phyloP scores from a whole-genome alignment of 1,140 invertebrate species.

The Ostrea denselamellosa region DNA sequence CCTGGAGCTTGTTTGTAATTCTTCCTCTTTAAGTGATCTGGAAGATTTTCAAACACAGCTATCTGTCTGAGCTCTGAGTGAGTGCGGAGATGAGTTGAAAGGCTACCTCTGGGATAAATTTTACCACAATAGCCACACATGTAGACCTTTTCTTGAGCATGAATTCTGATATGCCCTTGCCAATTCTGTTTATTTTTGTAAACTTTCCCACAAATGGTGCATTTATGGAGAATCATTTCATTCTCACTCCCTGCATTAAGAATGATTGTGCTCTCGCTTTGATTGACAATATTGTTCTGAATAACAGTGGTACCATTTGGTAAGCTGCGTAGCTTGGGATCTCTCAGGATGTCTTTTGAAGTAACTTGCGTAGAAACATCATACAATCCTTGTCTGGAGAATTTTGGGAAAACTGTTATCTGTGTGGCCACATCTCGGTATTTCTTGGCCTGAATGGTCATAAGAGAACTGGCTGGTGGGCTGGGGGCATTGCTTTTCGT shows the following conservation, averaged over 20 bases:
- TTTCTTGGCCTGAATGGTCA: constrained; percentile 48
- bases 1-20: constrained; percentile 55
- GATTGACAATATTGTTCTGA: constrained; percentile 55
- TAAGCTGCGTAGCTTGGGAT: constrained; percentile 39
- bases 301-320: constrained; percentile 58
- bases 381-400: constrained; percentile 53
- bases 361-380: constrained; percentile 56
- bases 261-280: constrained; percentile 56
- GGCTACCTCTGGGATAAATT: constrained; percentile 47
- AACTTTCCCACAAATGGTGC: constrained; percentile 52
- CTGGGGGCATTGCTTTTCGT: not conserved
- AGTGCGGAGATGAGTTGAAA: constrained; percentile 49
- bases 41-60: constrained; percentile 57
- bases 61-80: constrained; percentile 56
- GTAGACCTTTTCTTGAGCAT: constrained; percentile 55
- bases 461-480: constrained; percentile 20
- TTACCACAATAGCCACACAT: constrained; percentile 59
- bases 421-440: constrained; percentile 55
- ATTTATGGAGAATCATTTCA: constrained; percentile 52
- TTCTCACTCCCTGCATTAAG: constrained; percentile 50
- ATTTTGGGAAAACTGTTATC: constrained; percentile 56
- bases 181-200: constrained; percentile 53
- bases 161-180: constrained; percentile 50
- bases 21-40: constrained; percentile 56
- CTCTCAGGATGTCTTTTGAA: constrained; percentile 44